Evolutionary conservation across 2,888 invertebrate genomes (phyloP).

Genomic region (Lepidochrysops patricia): DNA sequence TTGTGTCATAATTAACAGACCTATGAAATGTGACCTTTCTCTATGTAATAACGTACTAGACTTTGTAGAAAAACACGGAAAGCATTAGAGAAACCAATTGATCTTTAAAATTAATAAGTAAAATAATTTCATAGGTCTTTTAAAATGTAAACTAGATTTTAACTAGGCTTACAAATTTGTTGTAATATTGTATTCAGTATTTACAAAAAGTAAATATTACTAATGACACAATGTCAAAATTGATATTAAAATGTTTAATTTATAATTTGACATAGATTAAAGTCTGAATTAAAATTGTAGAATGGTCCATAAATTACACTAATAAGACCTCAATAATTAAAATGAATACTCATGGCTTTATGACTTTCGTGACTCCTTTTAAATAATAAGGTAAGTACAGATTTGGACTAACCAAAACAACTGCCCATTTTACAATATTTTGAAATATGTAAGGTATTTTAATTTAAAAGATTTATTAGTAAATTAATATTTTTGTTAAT

Average conservation of each 20-base stretch:
- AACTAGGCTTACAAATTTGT: not conserved
- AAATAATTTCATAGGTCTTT: not conserved
- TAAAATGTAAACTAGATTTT: not conserved
- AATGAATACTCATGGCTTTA: not conserved
- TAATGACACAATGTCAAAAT: not conserved
- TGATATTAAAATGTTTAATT: not conserved
- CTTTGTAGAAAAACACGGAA: not conserved
- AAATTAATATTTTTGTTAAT: not conserved
- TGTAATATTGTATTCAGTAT: not conserved
- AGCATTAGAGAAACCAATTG: not conserved
- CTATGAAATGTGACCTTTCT: constrained; percentile 6
- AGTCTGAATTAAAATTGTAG: not conserved
- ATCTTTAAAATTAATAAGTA: not conserved
- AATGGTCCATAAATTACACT: not conserved
- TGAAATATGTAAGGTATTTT: not conserved
- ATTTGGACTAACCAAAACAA: not conserved
- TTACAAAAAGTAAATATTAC: not conserved
- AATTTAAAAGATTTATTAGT: not conserved
- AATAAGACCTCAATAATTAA: not conserved
- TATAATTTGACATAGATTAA: not conserved
- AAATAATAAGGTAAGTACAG: not conserved
- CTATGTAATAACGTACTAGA: not conserved
- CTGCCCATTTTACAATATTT: not conserved
- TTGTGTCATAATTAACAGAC: constrained; percentile 6
- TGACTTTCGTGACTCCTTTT: too few species aligned